Base-by-base conservation (phyloP, 2,797 vertebrate genomes). In the Lepilemur ruficaudatus region DNA sequence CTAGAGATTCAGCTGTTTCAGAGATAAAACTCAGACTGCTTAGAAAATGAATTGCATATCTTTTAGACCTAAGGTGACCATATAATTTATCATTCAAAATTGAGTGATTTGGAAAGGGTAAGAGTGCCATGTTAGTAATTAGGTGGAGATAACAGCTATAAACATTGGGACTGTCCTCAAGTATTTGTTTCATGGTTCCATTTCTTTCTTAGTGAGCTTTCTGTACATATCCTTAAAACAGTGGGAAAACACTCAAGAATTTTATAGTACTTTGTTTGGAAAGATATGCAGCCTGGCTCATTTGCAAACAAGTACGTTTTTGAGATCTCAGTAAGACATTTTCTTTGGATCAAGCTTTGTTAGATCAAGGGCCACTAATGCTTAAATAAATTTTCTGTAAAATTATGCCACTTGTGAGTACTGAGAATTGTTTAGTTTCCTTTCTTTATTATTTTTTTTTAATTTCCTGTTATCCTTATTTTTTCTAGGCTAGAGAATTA, bases 401-500 rank as follows among this genome's bases (percentile, higher is more conserved):
- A 93, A 80, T 79, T 61, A 84, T 87, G 43, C 35, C 67, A 1
- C 48, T 11, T 97, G 28, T 81, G 41, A 92, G 25, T 95, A 83
- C 18, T 84, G 46, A 87, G 46, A 82, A 88, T 57, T 83, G 7
- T 91, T 89, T 82, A 32, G n/a, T 76, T 95, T 81, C 41, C 65
- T 88, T 94, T 92, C 43, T 73, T 82, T 41, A 1, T 70, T 89
- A 7, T 83, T 61, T 92, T 91, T 78, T 89, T 93, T 41, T 25
- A 94, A 65, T 93, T 43, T 35, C 9, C 78, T 95, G 30, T 78
- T 96, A 84, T 97, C 18, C 48, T 89, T 89, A 4, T 92, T 92
- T 50, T 80, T 57, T 1, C 55, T 78, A 99, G 99, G 99, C 99
- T 93, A 98, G 99, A 61, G 99, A 99, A 46, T 98, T 99, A 89